These are phyloP conservation scores for Malurus splendens DNA, from an alignment of 2,797 vertebrate genomes.

Conservation along the genomic window DNA sequence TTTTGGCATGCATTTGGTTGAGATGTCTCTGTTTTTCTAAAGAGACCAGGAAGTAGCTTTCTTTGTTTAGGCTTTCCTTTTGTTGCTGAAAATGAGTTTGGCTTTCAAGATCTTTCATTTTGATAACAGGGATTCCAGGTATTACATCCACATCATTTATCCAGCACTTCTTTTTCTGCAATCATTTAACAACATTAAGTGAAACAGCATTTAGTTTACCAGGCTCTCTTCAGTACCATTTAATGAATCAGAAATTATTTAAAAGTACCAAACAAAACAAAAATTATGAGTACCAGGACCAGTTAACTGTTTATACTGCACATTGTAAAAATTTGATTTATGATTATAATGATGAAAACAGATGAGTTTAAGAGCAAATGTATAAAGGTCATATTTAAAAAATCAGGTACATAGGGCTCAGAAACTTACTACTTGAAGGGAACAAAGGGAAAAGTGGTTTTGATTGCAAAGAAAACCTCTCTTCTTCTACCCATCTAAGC, in stretches of 20 bases:
- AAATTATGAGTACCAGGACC: background rate
- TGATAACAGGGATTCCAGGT: conserved; percentile 1
- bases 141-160: conserved; percentile 35
- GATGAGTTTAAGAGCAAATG: background rate
- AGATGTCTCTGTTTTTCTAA: background rate
- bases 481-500: background rate
- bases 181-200: conserved; percentile 44
- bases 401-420: background rate
- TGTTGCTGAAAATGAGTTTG: conserved; percentile 17
- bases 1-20: background rate
- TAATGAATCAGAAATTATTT: conserved; percentile 38
- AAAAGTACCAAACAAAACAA: background rate
- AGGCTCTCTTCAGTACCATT: background rate
- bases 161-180: conserved; percentile 35
- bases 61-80: background rate
- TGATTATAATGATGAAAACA: background rate
- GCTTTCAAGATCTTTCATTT: conserved; percentile 35
- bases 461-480: background rate
- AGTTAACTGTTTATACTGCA: conserved; percentile 28
- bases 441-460: background rate
- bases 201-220: conserved; percentile 38
- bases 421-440: background rate
- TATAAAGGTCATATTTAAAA: background rate
- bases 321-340: background rate
- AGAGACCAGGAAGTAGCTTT: background rate